Conservation (phyloP, 1,140 invertebrate genomes). For the Drosophila suzukii region DNA sequence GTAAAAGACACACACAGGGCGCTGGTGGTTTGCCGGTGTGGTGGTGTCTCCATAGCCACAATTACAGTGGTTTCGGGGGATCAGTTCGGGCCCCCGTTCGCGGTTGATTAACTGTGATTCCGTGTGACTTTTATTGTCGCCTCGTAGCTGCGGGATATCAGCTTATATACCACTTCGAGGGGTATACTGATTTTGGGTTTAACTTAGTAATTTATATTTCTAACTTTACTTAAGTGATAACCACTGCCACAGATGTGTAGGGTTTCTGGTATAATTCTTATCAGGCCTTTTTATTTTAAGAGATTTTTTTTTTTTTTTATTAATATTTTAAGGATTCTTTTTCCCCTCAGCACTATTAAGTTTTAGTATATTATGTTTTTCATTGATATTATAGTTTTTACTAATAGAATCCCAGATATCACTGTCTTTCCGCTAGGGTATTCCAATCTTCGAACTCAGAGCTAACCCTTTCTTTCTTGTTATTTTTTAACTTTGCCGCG, state of each 20-base stretch:
- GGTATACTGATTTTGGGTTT: background rate
- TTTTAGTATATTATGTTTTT: too few relatives aligned
- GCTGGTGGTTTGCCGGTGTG: background rate
- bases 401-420: background rate
- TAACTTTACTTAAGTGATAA: too few relatives aligned
- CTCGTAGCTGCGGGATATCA: slow-evolving; percentile 38
- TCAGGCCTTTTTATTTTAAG: background rate
- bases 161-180: slow-evolving; percentile 9
- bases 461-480: slow-evolving; percentile 19
- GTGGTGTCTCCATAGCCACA: slow-evolving; percentile 19
- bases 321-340: too few relatives aligned
- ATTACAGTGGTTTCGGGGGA: slow-evolving; percentile 28
- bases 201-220: background rate
- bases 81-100: slow-evolving; percentile 55
- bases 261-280: too few relatives aligned
- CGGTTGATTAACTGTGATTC: slow-evolving; percentile 76
- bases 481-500: slow-evolving; percentile 52
- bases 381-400: background rate
- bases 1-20: slow-evolving; percentile 59
- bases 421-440: background rate
- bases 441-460: background rate
- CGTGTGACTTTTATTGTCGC: slow-evolving; percentile 71
- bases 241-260: too few relatives aligned
- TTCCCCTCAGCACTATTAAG: too few relatives aligned
- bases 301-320: accelerated